Percentiles rank a stretch among this genome's conserved stretches.
Conservation (phyloP, 2,113 vertebrate genomes). For the Theristicus caerulescens region DNA sequence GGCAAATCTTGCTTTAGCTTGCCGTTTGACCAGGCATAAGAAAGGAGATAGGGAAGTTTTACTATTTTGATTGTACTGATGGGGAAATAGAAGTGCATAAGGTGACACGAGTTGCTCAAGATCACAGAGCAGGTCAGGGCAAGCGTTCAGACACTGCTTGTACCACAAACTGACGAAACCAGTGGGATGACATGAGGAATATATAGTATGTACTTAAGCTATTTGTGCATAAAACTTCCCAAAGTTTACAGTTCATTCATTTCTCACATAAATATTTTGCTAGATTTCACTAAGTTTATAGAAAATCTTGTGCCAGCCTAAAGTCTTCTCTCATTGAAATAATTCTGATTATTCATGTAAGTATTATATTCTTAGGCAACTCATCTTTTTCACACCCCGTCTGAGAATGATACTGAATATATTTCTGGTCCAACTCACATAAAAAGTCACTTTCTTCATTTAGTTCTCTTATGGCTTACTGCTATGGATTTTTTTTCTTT, state of each 20-base stretch:
- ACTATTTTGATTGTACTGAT: background rate
- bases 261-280: background rate
- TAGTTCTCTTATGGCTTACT: background rate
- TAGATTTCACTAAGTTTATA: background rate
- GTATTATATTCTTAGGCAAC: background rate
- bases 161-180: background rate
- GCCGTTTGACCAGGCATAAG: background rate
- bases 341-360: background rate
- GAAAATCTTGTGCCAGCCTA: background rate
- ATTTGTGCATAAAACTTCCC: background rate
- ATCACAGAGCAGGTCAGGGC: background rate
- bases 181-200: background rate
- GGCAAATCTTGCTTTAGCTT: background rate
- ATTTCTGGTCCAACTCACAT: background rate
- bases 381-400: background rate
- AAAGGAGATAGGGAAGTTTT: slow-evolving; percentile 8
- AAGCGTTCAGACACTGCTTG: background rate
- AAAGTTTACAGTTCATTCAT: background rate
- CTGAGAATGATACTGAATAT: background rate
- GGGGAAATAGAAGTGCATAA: background rate
- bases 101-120: background rate
- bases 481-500: background rate
- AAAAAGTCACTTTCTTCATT: background rate
- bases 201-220: background rate
- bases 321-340: background rate